Evolutionary conservation across 2,888 invertebrate genomes (phyloP).

Genomic region (Drosophila macrospina): DNA sequence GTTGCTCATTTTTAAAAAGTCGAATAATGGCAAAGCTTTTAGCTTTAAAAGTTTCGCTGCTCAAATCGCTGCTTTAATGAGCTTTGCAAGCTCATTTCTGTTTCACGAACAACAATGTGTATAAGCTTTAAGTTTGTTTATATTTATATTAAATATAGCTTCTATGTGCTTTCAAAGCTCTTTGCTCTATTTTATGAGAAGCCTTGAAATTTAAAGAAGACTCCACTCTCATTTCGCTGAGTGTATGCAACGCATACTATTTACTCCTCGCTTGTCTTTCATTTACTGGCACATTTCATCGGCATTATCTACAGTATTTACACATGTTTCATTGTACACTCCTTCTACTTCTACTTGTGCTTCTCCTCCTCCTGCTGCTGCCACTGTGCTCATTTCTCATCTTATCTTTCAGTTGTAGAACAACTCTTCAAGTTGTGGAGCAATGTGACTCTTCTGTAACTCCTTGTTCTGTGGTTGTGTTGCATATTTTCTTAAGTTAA

Average conservation of each 20-base stretch:
- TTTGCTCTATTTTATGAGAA: too few relatives aligned
- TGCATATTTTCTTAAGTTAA: not conserved
- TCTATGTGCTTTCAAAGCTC: not conserved
- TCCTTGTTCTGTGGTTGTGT: not conserved
- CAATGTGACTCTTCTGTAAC: not conserved
- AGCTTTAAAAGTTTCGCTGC: too few relatives aligned
- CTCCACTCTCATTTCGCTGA: not conserved
- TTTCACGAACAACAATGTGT: too few relatives aligned
- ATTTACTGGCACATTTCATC: conserved; percentile 20
- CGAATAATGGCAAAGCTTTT: too few relatives aligned
- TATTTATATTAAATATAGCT: not conserved
- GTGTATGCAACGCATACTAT: conserved; percentile 13
- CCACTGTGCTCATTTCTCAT: conserved; percentile 3
- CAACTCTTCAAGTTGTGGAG: not conserved
- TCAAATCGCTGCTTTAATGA: not conserved
- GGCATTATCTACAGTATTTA: conserved; percentile 17
- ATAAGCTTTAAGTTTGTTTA: too few relatives aligned
- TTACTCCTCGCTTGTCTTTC: conserved; percentile 2
- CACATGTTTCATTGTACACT: conserved; percentile 15
- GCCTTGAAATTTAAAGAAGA: too few relatives aligned
- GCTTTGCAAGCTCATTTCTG: not conserved
- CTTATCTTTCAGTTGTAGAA: conserved; percentile 1
- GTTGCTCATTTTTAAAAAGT: too few relatives aligned
- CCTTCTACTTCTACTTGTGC: not conserved
- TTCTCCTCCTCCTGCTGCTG: not conserved